Conservation (phyloP, 1,140 invertebrate genomes). For the Drosophila willistoni region DNA sequence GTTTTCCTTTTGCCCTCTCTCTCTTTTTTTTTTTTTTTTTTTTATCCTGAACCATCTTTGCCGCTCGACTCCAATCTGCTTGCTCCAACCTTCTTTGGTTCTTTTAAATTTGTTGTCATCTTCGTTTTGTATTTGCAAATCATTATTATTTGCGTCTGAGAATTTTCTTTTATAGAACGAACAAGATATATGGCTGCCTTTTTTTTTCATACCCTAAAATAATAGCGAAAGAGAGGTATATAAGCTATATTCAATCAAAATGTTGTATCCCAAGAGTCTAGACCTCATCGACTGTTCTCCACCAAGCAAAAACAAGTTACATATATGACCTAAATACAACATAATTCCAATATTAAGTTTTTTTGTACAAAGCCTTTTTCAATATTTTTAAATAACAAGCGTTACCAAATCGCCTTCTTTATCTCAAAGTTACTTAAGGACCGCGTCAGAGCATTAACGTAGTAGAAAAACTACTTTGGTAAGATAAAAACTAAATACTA, state of each 20-base stretch:
- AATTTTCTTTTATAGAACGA: constrained; percentile 52
- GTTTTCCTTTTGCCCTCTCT: constrained; percentile 18
- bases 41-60: no score
- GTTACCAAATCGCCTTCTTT: no score
- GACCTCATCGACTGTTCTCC: no score
- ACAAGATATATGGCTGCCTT: constrained; percentile 52
- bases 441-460: no score
- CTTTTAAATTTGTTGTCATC: constrained; percentile 29
- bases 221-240: background rate
- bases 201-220: background rate
- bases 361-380: no score
- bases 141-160: constrained; percentile 76
- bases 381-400: no score
- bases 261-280: no score
- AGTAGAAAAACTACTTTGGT: background rate
- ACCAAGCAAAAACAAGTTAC: no score
- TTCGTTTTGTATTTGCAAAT: constrained; percentile 75
- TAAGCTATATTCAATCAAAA: background rate
- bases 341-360: no score
- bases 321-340: no score
- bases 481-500: background rate
- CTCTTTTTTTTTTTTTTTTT: no score
- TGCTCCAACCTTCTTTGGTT: background rate
- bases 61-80: background rate
- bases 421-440: no score